These are phyloP conservation scores for Harpalus rufipes DNA, from an alignment of 2,888 invertebrate species.

Conservation along the genomic window DNA sequence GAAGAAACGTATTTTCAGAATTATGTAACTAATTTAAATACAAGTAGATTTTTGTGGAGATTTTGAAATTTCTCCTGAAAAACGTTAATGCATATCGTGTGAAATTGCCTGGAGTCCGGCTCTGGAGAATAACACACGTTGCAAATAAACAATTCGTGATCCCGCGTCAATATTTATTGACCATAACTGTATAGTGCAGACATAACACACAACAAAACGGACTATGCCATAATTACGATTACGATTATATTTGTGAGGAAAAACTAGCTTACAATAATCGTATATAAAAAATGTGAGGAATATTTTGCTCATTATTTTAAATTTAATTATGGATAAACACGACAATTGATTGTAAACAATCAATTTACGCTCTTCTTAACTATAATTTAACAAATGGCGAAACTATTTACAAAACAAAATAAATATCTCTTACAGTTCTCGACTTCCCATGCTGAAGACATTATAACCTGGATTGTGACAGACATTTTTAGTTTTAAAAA, in stretches of 20 bases:
- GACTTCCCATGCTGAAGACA: too few species aligned
- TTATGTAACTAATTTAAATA: constrained; percentile 22
- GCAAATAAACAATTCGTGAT: constrained; percentile 65
- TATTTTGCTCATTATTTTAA: too few species aligned
- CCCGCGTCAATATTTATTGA: constrained; percentile 63
- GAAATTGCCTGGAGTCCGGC: constrained; percentile 58
- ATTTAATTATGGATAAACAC: too few species aligned
- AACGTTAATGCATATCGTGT: constrained; percentile 37
- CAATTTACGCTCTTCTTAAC: not conserved
- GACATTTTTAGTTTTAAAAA: too few species aligned
- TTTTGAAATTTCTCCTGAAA: constrained; percentile 7
- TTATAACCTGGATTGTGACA: too few species aligned
- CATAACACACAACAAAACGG: constrained; percentile 31
- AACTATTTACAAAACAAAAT: too few species aligned
- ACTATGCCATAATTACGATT: constrained; percentile 30
- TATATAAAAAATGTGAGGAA: too few species aligned
- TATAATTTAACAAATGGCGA: too few species aligned
- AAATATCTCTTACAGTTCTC: too few species aligned
- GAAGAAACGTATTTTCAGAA: constrained; percentile 32
- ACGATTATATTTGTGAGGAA: constrained; percentile 7
- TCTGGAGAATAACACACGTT: constrained; percentile 55
- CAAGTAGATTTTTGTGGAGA: not conserved
- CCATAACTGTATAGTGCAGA: constrained; percentile 51
- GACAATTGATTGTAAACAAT: too few species aligned
- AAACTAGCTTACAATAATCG: not conserved